These are phyloP conservation scores for Microctonus aethiopoides DNA, from an alignment of 2,888 invertebrate genomes.

Conservation along the genomic window DNA sequence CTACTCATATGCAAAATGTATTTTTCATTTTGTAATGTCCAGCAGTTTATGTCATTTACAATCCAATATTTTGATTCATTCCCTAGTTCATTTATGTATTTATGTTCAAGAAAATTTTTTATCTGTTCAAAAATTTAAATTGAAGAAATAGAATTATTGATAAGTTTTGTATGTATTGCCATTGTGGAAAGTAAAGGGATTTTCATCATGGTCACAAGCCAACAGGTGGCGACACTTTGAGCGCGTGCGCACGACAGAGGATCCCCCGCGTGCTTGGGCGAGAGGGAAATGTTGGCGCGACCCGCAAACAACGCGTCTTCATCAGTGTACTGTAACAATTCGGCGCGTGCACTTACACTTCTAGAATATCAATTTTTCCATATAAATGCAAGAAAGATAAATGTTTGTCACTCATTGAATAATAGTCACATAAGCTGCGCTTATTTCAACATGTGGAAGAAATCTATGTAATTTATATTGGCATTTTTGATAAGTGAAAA, in stretches of 20 bases:
- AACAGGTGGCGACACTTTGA: conserved; percentile 32
- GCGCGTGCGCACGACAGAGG: conserved; percentile 30
- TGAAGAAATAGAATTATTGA: no score
- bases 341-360: background rate
- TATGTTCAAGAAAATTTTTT: no score
- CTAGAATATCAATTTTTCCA: background rate
- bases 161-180: no score
- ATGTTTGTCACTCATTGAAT: background rate
- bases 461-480: background rate
- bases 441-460: no score
- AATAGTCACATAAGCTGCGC: background rate
- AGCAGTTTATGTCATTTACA: no score
- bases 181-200: background rate
- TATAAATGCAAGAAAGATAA: background rate
- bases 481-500: background rate
- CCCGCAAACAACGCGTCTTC: background rate
- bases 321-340: conserved; percentile 2
- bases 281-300: conserved; percentile 20
- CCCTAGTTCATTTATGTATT: no score
- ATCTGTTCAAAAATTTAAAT: no score
- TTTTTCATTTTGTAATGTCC: no score
- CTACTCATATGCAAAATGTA: no score
- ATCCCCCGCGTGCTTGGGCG: conserved; percentile 24
- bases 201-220: conserved; percentile 22
- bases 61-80: no score